Percentiles rank a stretch among this genome's conserved stretches.
Evolutionary conservation across 1,140 invertebrate genomes (phyloP).

Genomic region (Armadillidium nasatum): DNA sequence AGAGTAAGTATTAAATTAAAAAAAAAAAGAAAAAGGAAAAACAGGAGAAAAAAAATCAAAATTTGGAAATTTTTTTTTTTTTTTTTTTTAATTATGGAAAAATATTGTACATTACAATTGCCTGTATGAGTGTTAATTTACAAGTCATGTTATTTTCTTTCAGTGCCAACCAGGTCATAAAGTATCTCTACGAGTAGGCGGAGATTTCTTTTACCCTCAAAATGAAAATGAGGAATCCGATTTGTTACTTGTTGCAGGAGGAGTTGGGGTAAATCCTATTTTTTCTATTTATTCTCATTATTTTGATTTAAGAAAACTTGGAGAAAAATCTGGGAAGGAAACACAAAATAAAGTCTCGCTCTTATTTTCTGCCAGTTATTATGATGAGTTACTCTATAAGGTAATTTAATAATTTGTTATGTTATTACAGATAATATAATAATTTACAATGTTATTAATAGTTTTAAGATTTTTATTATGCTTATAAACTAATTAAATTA

Average conservation of each 20-base stretch:
- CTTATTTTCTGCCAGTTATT: not conserved
- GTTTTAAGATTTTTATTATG: not conserved
- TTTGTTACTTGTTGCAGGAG: constrained; percentile 22
- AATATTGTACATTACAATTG: too few relatives aligned
- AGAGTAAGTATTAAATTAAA: too few relatives aligned
- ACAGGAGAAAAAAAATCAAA: too few relatives aligned
- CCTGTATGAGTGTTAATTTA: too few relatives aligned
- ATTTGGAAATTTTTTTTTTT: too few relatives aligned
- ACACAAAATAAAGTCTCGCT: not conserved
- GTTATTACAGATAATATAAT: too few relatives aligned
- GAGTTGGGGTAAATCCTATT: constrained; percentile 25
- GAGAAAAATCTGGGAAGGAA: not conserved
- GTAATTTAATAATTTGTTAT: not conserved
- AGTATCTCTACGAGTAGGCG: constrained; percentile 14
- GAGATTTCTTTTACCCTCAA: constrained; percentile 21
- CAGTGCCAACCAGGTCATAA: constrained; percentile 13
- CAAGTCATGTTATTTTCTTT: not conserved
- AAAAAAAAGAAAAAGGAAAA: too few relatives aligned
- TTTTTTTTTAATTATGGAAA: too few relatives aligned
- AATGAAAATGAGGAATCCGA: not conserved
- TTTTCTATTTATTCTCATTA: constrained; percentile 19
- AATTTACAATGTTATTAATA: not conserved
- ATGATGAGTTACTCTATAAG: not conserved
- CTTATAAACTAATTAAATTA: not conserved
- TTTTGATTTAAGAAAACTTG: not conserved